These are phyloP conservation scores for Mesochorus sp. DNA, from an alignment of 2,888 invertebrate genomes.

Conservation along the genomic window DNA sequence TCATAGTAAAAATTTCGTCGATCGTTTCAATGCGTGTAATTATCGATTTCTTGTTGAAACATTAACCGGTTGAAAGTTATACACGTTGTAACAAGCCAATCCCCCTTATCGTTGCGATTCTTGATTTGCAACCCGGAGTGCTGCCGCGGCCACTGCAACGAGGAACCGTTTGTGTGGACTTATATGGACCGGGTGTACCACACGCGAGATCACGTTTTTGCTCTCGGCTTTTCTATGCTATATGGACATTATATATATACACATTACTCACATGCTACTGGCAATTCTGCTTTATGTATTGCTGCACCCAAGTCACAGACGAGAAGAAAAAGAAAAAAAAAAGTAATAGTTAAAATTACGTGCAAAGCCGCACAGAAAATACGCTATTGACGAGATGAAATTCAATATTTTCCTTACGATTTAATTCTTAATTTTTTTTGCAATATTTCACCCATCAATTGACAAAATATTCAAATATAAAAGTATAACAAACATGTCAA, in stretches of 20 bases:
- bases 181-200: slow-evolving; percentile 58
- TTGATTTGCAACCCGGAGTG: slow-evolving; percentile 29
- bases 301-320: slow-evolving; percentile 9
- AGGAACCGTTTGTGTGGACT: slow-evolving; percentile 52
- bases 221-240: slow-evolving; percentile 1
- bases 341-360: too few species aligned
- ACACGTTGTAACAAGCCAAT: slow-evolving; percentile 23
- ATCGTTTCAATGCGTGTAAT: slow-evolving; percentile 4
- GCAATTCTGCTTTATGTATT: slow-evolving; percentile 2
- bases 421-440: too few species aligned
- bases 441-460: too few species aligned
- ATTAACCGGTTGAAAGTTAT: slow-evolving; percentile 45
- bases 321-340: not conserved
- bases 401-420: too few species aligned
- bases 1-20: slow-evolving; percentile 22
- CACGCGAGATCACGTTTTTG: slow-evolving; percentile 50
- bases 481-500: too few species aligned
- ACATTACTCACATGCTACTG: slow-evolving; percentile 34
- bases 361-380: too few species aligned
- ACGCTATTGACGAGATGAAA: too few species aligned
- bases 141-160: too few species aligned
- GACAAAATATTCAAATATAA: too few species aligned
- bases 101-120: slow-evolving; percentile 29
- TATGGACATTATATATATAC: slow-evolving; percentile 18
- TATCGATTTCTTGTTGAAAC: slow-evolving; percentile 20